Base-by-base conservation (phyloP, 2,888 invertebrate genomes). In the Amaurobius ferox region DNA sequence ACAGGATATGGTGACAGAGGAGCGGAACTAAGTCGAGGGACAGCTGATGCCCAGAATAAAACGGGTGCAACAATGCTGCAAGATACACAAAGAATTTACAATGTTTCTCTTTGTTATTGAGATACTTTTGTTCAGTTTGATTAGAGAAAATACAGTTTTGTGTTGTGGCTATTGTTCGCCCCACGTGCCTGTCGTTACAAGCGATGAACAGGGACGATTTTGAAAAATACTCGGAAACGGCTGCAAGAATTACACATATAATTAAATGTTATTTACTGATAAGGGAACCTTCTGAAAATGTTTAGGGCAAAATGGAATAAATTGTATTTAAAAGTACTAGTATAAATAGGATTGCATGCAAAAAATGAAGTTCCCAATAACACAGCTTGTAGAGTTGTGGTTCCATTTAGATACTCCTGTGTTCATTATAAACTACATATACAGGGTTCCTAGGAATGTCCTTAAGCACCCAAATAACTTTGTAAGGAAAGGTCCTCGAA, bases 21-120 rank as follows among this genome's bases (percentile, higher is more conserved):
- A 76, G 64, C 64, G 73, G 64, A 74, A 64, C 40, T 39, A 55
- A 9, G 23, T 7, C 35, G 16, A 28, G 64, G 19, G 64, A 40
- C 74, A 74, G 76, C 76, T 76, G 76, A 76, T 29, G 30, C 30
- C 30, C 9, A n/a, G 32, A 28, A 32, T 71, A 55, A 19, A 71
- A 71, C n/a, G 29, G 32, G 28, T 28, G 30, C 28, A 64, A 73
- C 28, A 48, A 48, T 48, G 29, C 66, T 44, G 30, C 76, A 67
- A 67, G 44, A 48, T 67, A 67, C 32, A 67, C 3, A 32, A 44
- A 40, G 48, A 6, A 48, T 40, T 7, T 48, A 66, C 66, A 67
- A 66, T 48, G 67, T 19, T 19, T 23, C 39, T 61, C 62, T 66
- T 76, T 67, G 44, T 76, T 76, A 66, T 19, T 66, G 11, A 30